Conservation (phyloP, 2,113 vertebrate species). For the Carassius auratus region DNA sequence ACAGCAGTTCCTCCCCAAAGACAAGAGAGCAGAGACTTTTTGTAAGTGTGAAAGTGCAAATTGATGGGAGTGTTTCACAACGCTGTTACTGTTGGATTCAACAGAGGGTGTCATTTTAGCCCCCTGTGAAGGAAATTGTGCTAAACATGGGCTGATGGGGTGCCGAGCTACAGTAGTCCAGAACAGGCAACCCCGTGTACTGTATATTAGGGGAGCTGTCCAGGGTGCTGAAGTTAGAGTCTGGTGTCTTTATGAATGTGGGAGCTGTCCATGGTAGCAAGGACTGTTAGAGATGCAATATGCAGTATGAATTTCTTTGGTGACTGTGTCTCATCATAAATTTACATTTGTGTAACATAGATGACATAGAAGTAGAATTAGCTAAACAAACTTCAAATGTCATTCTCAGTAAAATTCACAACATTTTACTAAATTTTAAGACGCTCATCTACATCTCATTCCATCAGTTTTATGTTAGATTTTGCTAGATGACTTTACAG, state of each 20-base stretch:
- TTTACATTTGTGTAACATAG: not conserved
- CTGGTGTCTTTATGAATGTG: not conserved
- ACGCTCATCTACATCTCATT: not conserved
- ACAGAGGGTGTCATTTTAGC: not conserved
- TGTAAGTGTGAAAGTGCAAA: not conserved
- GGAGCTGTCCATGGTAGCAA: constrained; percentile 12
- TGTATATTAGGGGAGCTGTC: not conserved
- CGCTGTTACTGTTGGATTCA: not conserved
- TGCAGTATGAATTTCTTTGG: not conserved
- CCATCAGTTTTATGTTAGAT: constrained; percentile 5
- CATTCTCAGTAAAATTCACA: not conserved
- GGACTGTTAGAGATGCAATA: not conserved
- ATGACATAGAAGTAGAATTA: not conserved
- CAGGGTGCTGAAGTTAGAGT: not conserved
- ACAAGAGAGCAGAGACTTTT: not conserved
- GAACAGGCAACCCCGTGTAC: not conserved
- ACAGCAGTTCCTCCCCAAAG: not conserved
- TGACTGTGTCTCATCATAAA: not conserved
- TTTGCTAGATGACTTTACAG: not conserved
- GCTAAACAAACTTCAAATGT: not conserved
- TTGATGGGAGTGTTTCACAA: not conserved
- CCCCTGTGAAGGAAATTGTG: not conserved
- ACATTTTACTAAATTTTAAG: not conserved
- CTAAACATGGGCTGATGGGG: not conserved
- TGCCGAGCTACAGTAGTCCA: not conserved